These are phyloP conservation scores for Synodontis membranacea DNA, from an alignment of 2,113 vertebrate species.

Conservation along the genomic window DNA sequence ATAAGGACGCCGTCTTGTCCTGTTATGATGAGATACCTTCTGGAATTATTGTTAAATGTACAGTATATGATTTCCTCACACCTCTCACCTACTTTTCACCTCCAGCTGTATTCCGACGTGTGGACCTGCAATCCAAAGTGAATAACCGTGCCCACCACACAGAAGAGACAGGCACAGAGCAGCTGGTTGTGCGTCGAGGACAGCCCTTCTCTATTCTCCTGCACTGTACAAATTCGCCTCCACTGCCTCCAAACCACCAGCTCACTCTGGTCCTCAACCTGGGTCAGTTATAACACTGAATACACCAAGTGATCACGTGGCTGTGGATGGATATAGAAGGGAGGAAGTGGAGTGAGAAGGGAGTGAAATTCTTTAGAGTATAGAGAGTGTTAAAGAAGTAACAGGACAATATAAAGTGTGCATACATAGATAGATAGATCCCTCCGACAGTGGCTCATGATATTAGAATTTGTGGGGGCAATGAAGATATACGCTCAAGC, in stretches of 20 bases:
- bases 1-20: background rate
- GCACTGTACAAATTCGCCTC: constrained; percentile 63
- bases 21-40: background rate
- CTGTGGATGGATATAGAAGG: background rate
- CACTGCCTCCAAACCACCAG: constrained; percentile 63
- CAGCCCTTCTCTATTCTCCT: constrained; percentile 76
- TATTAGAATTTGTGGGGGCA: background rate
- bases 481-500: background rate
- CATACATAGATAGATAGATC: too few relatives aligned
- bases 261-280: constrained; percentile 69
- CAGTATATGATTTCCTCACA: background rate
- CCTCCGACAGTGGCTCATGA: background rate
- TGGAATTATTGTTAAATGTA: background rate
- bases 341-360: background rate
- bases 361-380: background rate
- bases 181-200: constrained; percentile 77
- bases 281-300: constrained; percentile 62
- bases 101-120: constrained; percentile 57
- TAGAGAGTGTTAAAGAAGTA: background rate
- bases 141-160: constrained; percentile 81
- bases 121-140: constrained; percentile 68
- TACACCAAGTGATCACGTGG: background rate
- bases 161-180: constrained; percentile 73
- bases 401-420: background rate
- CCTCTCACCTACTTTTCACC: background rate